Evolutionary conservation across 2,797 vertebrate genomes (phyloP).

Genomic region (Sebastes reedi): DNA sequence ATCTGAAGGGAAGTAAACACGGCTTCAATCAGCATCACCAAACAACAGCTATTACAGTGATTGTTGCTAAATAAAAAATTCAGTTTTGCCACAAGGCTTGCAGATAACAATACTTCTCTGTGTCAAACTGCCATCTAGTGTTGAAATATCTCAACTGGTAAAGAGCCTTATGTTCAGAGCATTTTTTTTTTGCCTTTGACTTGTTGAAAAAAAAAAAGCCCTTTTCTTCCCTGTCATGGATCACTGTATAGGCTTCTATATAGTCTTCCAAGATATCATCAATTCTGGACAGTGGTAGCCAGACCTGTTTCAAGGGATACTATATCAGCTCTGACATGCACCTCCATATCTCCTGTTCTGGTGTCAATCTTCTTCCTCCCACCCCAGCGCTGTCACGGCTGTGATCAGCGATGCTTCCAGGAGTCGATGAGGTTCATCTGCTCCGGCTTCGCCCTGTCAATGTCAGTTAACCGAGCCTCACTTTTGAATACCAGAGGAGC

Average conservation of each 20-base stretch:
- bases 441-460: slow-evolving; percentile 52
- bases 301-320: not conserved
- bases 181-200: not conserved
- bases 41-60: slow-evolving; percentile 45
- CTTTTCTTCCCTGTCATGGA: not conserved
- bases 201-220: not conserved
- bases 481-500: slow-evolving; percentile 42
- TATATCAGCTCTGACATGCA: slow-evolving; percentile 16
- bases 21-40: slow-evolving; percentile 28
- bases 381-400: slow-evolving; percentile 18
- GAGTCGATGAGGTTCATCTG: slow-evolving; percentile 63
- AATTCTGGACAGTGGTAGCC: slow-evolving; percentile 4
- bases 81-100: not conserved
- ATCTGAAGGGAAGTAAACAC: slow-evolving; percentile 30
- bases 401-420: slow-evolving; percentile 53
- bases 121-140: slow-evolving; percentile 71
- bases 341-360: slow-evolving; percentile 4
- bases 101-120: slow-evolving; percentile 17
- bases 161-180: not conserved
- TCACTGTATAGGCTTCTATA: not conserved
- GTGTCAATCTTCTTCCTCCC: slow-evolving; percentile 4
- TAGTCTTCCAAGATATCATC: not conserved
- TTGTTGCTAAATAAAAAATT: slow-evolving; percentile 1
- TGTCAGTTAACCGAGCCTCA: slow-evolving; percentile 53
- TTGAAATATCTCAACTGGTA: slow-evolving; percentile 4